Evolutionary conservation across 2,888 invertebrate species (phyloP), one percentile per base, ranked within the genome.

Genomic region (Leucophenga maculata): DNA sequence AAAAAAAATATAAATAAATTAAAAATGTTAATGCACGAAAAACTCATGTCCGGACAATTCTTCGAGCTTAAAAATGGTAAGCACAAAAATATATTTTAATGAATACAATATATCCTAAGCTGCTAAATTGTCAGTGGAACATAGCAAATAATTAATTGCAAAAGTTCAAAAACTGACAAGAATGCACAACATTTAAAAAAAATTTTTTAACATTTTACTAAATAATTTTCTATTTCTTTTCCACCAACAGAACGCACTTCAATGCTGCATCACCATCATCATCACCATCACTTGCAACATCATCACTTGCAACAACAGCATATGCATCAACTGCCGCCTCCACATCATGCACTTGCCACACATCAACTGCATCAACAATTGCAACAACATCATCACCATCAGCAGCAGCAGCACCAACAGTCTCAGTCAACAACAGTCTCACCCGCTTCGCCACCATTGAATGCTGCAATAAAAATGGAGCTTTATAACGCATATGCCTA

Each of bases 1-100:
- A n/a, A 32, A 52, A 16, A 32, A 69, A 31, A 60, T 32, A 57
- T 55, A 74, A 16, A 66, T 57, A 44, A 55, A 57, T 50, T 22
- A 71, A 76, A 68, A 46, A 86, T 84, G 85, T 82, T 87, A 82
- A 82, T 88, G 69, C 86, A 87, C 75, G 87, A 87, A 72, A 87
- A 87, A 78, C 70, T 86, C 22, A 78, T 87, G 70, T 71, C 87
- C 6, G 86, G 86, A 57, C 84, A 87, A 71, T 86, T 88, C 74
- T 77, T 86, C 72, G 88, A 87, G 76, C 73, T 86, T 1, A 87
- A 87, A 78, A 84, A 82, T 68, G 87, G 87, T 87, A 73, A 85
- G 84, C 54, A 39, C 68, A 54, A 1, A 20, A 20, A 18, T 18
- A 54, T 8, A 54, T 18, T 14, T 18, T 18, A 0, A 20, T 1